phyloP scores from a whole-genome alignment of 2,888 invertebrate species.

The Polydrusus cervinus region DNA sequence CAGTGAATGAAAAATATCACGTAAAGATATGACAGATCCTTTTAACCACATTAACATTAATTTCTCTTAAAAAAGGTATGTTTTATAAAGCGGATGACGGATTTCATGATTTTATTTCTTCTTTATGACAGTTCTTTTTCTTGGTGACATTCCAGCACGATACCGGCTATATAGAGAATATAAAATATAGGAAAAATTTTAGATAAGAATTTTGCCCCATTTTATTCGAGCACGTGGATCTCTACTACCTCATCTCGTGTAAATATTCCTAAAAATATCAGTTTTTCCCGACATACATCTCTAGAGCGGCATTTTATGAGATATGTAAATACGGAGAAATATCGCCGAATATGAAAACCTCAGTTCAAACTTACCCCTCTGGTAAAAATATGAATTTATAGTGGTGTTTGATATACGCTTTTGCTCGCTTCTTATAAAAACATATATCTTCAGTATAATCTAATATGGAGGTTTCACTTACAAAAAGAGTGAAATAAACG shows the following conservation, averaged over 20 bases:
- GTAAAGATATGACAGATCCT: no score
- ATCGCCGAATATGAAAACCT: conserved; percentile 68
- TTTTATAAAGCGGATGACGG: neutral
- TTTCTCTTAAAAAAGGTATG: no score
- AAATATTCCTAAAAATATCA: conserved; percentile 65
- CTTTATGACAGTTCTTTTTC: neutral
- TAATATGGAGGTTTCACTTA: conserved; percentile 39
- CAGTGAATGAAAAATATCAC: no score
- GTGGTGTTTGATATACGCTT: conserved; percentile 63
- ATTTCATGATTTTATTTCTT: conserved; percentile 22
- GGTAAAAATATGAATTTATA: conserved; percentile 65
- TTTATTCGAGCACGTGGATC: conserved; percentile 48
- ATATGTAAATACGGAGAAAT: conserved; percentile 70
- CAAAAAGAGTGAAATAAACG: neutral
- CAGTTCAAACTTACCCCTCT: conserved; percentile 66
- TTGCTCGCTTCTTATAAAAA: conserved; percentile 44
- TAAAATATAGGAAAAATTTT: conserved; percentile 37
- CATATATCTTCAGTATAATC: conserved; percentile 45
- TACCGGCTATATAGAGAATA: conserved; percentile 26
- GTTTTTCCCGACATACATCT: conserved; percentile 63
- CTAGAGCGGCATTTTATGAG: conserved; percentile 65
- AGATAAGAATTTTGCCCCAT: conserved; percentile 47
- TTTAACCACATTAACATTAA: neutral
- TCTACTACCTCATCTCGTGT: conserved; percentile 35
- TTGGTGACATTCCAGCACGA: conserved; percentile 23